Percentiles rank a stretch among this genome's conserved stretches.
These are phyloP conservation scores for Anisognathus igniventris DNA, from an alignment of 2,797 vertebrate genomes.

Conservation along the genomic window DNA sequence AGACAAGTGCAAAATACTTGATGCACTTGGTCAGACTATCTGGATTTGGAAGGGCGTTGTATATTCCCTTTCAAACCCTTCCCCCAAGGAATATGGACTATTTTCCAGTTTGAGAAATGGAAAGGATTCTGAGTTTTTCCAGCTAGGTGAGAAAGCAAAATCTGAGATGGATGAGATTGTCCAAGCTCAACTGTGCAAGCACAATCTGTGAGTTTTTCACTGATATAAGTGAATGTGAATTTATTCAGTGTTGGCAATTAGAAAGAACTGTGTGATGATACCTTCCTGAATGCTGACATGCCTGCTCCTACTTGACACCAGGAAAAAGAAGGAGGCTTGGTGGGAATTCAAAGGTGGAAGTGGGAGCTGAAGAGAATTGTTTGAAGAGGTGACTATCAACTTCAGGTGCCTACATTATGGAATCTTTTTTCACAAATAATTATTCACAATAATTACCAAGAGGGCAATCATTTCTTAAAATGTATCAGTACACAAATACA, in stretches of 20 bases:
- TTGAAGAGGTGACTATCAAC: not conserved
- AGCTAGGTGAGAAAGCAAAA: not conserved
- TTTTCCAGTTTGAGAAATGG: not conserved
- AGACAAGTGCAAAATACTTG: not conserved
- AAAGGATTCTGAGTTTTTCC: not conserved
- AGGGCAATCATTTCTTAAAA: not conserved
- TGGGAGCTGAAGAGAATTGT: not conserved
- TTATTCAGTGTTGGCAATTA: slow-evolving; percentile 34
- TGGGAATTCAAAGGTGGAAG: not conserved
- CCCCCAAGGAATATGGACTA: not conserved
- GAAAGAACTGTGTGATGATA: not conserved
- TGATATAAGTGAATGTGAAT: not conserved
- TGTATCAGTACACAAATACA: not conserved
- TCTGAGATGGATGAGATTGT: not conserved
- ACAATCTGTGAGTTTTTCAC: not conserved
- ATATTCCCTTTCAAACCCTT: not conserved
- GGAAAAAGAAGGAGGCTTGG: not conserved
- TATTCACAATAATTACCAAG: not conserved
- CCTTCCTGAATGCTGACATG: not conserved
- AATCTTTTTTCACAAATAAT: not conserved
- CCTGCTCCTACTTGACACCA: not conserved
- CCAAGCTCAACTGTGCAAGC: not conserved
- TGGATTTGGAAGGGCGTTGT: not conserved
- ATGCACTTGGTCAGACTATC: not conserved
- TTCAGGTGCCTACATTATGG: not conserved